Base-by-base conservation (phyloP, 2,888 invertebrate genomes). In the Agonopterix alstromeriana region DNA sequence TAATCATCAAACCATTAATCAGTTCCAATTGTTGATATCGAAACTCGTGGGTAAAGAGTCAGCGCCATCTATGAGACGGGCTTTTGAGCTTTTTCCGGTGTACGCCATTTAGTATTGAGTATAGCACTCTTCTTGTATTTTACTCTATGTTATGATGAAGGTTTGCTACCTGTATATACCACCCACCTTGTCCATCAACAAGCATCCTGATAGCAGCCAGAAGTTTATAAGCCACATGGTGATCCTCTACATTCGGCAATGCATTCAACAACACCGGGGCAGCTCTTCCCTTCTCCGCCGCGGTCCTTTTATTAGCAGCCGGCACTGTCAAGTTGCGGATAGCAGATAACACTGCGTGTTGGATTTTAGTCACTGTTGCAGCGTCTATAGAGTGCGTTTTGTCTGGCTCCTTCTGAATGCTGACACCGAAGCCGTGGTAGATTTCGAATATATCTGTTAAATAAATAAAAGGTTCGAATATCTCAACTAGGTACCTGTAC, bases 161-260 rank as follows among this genome's bases (percentile, higher is more conserved):
- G 2, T 17, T 3, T 17, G 17, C 3, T 17, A 17, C 17, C 17
- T 17, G 17, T 17, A 27, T 7, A 38, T 38, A n/a, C 38, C 2
- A 9, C 38, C 42, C 63, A 94, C 94, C 92, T 89, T 95, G 94
- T 27, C 95, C 95, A 77, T 96, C 96, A 1, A 97, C 93, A 41
- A 96, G 91, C 93, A 97, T 96, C 49, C 97, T 89, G 0, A 97
- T 82, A 0, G 96, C 95, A 2, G 96, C 97, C 46, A 97, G 74
- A 52, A 97, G 84, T 78, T 97, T 97, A 68, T 96, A 97, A 4
- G 95, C 94, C 1, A 97, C 96, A 27, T 95, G 93, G 48, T 93
- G 93, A 52, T 95, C 94, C 43, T 91, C 90, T 42, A 92, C 91
- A 46, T 85, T 79, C 0, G 94, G 94, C 66, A 95, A 87, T 2